Conservation (phyloP, 2,113 vertebrate species). For the Bothrops jararaca region DNA sequence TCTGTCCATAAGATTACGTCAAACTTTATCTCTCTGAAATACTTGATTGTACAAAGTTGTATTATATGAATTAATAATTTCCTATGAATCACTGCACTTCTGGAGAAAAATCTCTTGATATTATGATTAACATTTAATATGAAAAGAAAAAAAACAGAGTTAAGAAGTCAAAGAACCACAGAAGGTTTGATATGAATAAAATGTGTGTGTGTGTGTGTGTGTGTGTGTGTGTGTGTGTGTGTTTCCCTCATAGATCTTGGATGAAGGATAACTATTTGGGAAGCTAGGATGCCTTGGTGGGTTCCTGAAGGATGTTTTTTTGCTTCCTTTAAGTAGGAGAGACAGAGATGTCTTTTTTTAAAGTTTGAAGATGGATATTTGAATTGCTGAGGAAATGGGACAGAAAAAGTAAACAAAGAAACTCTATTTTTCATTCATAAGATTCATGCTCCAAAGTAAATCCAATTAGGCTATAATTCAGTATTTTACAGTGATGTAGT, state of each 20-base stretch:
- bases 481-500: background rate
- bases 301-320: slow-evolving; percentile 28
- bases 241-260: slow-evolving; percentile 2
- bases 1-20: background rate
- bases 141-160: background rate
- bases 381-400: slow-evolving; percentile 44
- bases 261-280: slow-evolving; percentile 16
- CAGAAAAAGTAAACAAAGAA: slow-evolving; percentile 40
- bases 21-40: background rate
- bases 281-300: slow-evolving; percentile 30
- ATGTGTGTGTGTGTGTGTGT: too few species aligned
- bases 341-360: slow-evolving; percentile 31
- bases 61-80: background rate
- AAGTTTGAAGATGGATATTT: slow-evolving; percentile 33
- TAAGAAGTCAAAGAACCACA: slow-evolving; percentile 38
- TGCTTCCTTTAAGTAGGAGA: slow-evolving; percentile 10
- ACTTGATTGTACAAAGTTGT: background rate
- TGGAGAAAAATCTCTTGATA: slow-evolving; percentile 13
- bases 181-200: slow-evolving; percentile 12
- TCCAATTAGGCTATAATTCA: slow-evolving; percentile 38
- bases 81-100: background rate
- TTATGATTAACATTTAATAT: slow-evolving; percentile 29
- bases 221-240: too few species aligned
- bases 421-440: slow-evolving; percentile 32
- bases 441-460: slow-evolving; percentile 50